phyloP scores from a whole-genome alignment of 2,113 vertebrate species.

The Miniopterus natalensis region DNA sequence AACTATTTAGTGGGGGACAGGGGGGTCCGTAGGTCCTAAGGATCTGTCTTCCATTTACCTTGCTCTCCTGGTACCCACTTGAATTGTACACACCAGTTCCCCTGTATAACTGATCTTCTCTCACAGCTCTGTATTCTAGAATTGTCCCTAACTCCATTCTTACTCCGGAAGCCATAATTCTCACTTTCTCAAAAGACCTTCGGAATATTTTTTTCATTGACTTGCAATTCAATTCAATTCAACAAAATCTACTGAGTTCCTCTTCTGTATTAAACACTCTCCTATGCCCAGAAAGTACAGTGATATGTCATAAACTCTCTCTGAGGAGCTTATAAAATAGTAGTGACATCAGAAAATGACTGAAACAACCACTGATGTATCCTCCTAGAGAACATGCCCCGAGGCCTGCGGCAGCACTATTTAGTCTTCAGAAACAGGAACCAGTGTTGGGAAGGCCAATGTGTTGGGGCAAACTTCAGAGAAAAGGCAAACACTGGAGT shows the following conservation, averaged over 20 bases:
- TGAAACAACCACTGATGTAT: not conserved
- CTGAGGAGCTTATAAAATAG: not conserved
- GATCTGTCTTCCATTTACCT: not conserved
- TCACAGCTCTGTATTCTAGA: not conserved
- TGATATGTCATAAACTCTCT: not conserved
- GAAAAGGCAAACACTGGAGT: not conserved
- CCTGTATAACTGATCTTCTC: not conserved
- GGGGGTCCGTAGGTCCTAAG: not conserved
- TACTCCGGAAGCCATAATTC: not conserved
- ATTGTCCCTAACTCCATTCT: not conserved
- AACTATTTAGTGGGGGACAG: not conserved
- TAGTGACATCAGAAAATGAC: not conserved
- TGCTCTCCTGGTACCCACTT: not conserved
- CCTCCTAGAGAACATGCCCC: not conserved
- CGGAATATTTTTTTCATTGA: not conserved
- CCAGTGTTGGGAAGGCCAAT: not conserved
- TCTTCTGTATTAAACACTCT: not conserved
- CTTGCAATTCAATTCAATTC: not conserved
- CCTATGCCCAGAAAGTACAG: not conserved
- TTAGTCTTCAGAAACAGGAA: not conserved
- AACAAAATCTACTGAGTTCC: not conserved
- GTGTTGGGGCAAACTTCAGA: not conserved
- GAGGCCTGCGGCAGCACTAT: not conserved
- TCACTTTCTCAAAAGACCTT: not conserved
- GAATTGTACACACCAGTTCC: not conserved